Evolutionary conservation across 1,140 invertebrate species (phyloP).

Genomic region (Atopsyche davidsoni): DNA sequence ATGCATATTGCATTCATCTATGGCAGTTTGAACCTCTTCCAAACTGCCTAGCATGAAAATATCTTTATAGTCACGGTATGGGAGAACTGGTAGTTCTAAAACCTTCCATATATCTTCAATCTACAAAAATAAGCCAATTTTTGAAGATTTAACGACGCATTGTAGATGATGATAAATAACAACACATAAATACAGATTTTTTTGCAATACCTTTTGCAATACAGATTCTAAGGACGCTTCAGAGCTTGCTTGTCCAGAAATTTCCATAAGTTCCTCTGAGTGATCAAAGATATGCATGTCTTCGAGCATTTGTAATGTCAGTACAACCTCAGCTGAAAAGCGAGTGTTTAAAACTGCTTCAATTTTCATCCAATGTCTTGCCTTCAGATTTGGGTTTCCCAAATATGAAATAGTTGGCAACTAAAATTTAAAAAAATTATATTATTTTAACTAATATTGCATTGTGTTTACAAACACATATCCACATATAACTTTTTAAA

Average conservation of each 20-base stretch:
- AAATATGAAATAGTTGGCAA: conserved; percentile 68
- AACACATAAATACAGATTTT: conserved; percentile 8
- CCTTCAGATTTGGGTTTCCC: conserved; percentile 65
- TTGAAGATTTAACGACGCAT: background rate
- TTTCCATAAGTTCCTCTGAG: conserved; percentile 69
- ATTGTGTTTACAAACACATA: background rate
- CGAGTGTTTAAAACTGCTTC: conserved; percentile 66
- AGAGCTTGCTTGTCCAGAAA: conserved; percentile 77
- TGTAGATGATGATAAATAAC: background rate
- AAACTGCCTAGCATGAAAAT: conserved; percentile 74
- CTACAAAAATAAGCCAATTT: conserved; percentile 33
- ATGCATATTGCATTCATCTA: conserved; percentile 83
- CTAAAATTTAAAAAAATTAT: conserved; percentile 37
- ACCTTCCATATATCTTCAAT: conserved; percentile 76
- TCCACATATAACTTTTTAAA: too few species aligned
- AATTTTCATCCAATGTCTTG: conserved; percentile 77
- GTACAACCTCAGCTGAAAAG: conserved; percentile 60
- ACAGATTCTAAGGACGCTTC: conserved; percentile 74
- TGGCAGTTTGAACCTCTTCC: conserved; percentile 73
- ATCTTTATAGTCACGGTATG: conserved; percentile 74
- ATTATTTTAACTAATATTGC: background rate
- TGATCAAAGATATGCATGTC: conserved; percentile 66
- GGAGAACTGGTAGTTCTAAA: conserved; percentile 68
- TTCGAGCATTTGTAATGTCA: conserved; percentile 62
- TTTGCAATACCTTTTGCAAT: conserved; percentile 71